These are phyloP conservation scores for Agrochola lota DNA, from an alignment of 2,888 invertebrate genomes.

Conservation along the genomic window DNA sequence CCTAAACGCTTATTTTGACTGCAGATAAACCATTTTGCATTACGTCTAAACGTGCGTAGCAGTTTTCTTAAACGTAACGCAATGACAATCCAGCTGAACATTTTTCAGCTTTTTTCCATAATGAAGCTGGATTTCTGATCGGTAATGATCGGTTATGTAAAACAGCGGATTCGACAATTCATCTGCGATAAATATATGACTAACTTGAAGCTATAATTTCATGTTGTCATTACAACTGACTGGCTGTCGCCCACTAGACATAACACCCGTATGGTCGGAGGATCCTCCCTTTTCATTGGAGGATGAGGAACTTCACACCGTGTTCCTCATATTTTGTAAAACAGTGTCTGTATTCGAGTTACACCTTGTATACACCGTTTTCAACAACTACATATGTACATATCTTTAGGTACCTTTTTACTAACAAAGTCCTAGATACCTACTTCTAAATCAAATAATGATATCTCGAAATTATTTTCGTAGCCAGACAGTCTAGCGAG, in stretches of 20 bases:
- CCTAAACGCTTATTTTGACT: too few relatives aligned
- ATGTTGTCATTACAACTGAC: too few relatives aligned
- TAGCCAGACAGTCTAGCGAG: conserved; percentile 43
- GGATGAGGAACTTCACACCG: background rate
- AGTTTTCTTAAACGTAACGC: too few relatives aligned
- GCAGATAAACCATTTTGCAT: too few relatives aligned
- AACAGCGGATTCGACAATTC: too few relatives aligned
- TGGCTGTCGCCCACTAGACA: background rate
- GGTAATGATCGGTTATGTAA: too few relatives aligned
- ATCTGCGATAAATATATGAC: background rate
- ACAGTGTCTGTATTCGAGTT: background rate
- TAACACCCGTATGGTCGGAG: background rate
- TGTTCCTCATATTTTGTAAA: background rate
- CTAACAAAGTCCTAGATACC: too few relatives aligned
- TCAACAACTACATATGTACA: background rate
- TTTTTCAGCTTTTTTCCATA: too few relatives aligned
- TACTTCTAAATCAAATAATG: background rate
- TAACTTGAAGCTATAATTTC: too few relatives aligned
- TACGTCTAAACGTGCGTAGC: too few relatives aligned
- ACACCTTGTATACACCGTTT: background rate
- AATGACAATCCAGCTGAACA: too few relatives aligned
- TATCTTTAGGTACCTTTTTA: background rate
- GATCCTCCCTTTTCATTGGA: background rate
- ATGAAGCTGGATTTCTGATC: too few relatives aligned
- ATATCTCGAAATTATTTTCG: conserved; percentile 12